Percentiles rank a stretch among this genome's conserved stretches.
Evolutionary conservation across 2,113 vertebrate genomes (phyloP).

Genomic region (Spea multiplicata): DNA sequence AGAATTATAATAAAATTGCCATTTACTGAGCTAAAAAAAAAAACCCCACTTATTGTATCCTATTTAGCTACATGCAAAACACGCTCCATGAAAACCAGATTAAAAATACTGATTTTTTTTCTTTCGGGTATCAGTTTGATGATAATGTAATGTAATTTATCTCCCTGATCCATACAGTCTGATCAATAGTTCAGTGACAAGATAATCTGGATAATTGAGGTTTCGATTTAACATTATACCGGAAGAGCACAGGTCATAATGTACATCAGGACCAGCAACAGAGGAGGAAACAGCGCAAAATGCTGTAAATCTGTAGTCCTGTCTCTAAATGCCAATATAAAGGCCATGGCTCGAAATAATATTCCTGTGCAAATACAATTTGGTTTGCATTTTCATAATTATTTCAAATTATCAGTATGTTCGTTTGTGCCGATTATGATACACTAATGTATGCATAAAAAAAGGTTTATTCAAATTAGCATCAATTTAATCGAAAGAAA

Average conservation of each 20-base stretch:
- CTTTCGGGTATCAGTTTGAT: constrained; percentile 1
- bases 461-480: too few relatives aligned
- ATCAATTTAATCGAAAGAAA: too few relatives aligned
- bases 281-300: background rate
- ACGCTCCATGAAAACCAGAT: background rate
- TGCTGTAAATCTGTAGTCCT: background rate
- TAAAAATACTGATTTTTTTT: background rate
- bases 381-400: background rate
- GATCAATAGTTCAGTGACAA: constrained; percentile 39
- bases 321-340: background rate
- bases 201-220: constrained; percentile 36
- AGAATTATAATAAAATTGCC: background rate
- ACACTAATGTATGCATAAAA: too few relatives aligned
- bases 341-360: constrained; percentile 3
- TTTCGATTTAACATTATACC: constrained; percentile 36
- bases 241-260: constrained; percentile 16
- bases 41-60: background rate
- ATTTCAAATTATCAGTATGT: constrained; percentile 4
- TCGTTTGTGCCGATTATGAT: background rate
- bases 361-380: constrained; percentile 16
- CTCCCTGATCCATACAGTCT: constrained; percentile 21
- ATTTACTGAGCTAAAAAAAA: background rate
- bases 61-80: background rate
- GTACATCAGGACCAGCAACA: constrained; percentile 1
- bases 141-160: constrained; percentile 33